Evolutionary conservation across 2,797 vertebrate species (phyloP).

Genomic region (Mus minutoides): DNA sequence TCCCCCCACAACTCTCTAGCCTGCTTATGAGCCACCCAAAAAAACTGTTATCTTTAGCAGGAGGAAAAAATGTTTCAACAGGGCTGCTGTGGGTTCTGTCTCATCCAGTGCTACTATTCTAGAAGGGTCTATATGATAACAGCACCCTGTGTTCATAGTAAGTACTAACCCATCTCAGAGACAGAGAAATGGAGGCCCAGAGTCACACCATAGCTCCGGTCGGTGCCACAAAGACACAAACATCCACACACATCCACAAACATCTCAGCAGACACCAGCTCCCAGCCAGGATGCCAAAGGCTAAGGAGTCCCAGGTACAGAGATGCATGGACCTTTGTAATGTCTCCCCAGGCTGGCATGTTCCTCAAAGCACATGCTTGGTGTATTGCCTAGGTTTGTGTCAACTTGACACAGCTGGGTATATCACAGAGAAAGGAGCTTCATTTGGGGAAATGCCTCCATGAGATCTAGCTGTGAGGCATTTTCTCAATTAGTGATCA

Average conservation of each 20-base stretch:
- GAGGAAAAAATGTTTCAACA: rapidly evolving
- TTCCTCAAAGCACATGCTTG: rapidly evolving
- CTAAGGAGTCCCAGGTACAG: background rate
- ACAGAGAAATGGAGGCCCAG: background rate
- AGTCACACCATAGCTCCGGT: background rate
- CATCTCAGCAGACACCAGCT: rapidly evolving
- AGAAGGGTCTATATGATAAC: rapidly evolving
- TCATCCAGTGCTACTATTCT: background rate
- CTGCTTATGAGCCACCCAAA: rapidly evolving
- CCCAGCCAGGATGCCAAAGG: too few relatives aligned
- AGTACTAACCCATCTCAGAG: background rate
- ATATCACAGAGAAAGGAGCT: too few relatives aligned
- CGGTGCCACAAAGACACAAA: rapidly evolving
- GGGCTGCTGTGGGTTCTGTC: background rate
- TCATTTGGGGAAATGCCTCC: too few relatives aligned
- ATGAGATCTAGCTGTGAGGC: too few relatives aligned
- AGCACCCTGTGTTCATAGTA: background rate
- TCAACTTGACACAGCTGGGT: too few relatives aligned
- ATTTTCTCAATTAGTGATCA: too few relatives aligned
- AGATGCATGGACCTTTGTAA: rapidly evolving
- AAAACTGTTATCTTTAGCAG: background rate
- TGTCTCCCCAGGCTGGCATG: background rate
- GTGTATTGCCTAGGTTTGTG: too few relatives aligned
- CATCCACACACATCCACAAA: rapidly evolving
- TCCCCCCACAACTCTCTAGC: rapidly evolving